Base-by-base conservation (phyloP, 2,888 invertebrate species). In the Chrysodeixis includens region DNA sequence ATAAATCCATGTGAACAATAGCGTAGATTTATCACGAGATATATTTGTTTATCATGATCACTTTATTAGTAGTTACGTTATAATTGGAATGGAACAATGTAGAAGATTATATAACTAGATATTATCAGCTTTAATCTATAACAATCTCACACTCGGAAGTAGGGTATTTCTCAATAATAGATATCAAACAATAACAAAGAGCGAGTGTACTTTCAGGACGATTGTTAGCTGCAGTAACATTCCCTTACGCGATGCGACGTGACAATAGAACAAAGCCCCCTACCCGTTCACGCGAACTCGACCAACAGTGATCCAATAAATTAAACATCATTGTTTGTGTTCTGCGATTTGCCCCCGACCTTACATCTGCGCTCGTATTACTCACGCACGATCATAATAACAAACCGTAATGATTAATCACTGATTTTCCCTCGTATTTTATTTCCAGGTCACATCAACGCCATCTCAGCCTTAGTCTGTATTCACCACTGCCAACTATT, bases 401-500 rank as follows among this genome's bases (percentile, higher is more conserved):
- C 76, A 73, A 60, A 51, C 49, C 12, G 54, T 61, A 26, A 64
- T 60, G 16, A 26, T 52, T 35, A 14, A 16, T 56, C 20, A 66
- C 32, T 71, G 56, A 74, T 68, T 56, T 30, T 53, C 57, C 18
- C 46, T 18, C 61, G 79, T 78, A 83, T 66, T 82, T 83, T 80
- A 66, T 75, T 93, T 93, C 72, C 94, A 94, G 94, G 90, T 89
- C 82, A 78, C 81, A 49, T 59, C 56, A 62, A 87, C 86, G 84
- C 86, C 86, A 83, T 83, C 83, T 80, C 82, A 87, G 88, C 86
- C 84, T 90, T 89, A 90, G 87, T 85, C 88, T 89, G 86, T 90
- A 92, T 85, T 89, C 86, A 88, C 86, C 92, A 94, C 94, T 95
- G 94, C 94, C 93, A 93, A 92, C 74, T 82, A 90, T 90, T 93